Percentiles rank a stretch among this genome's conserved stretches.
Conservation (phyloP, 2,888 invertebrate genomes). For the Ornithoptera priamus region DNA sequence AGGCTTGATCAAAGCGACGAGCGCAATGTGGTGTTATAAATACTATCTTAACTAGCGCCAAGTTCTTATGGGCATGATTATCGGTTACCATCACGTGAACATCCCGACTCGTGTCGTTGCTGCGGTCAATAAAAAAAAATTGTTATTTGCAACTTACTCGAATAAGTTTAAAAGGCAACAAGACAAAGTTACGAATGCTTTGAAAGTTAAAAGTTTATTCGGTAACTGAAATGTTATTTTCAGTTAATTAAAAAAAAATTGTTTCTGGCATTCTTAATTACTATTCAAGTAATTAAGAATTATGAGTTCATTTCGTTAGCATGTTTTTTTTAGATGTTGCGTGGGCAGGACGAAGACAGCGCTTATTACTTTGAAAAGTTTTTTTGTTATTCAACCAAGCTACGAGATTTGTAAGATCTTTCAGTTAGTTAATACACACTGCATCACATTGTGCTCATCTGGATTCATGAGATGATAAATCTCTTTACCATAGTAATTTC, state of each 20-base stretch:
- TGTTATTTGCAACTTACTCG: conserved; percentile 6
- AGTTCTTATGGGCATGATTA: too few species aligned
- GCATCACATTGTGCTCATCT: too few species aligned
- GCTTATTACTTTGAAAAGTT: too few species aligned
- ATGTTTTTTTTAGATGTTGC: not conserved
- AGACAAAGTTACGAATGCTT: conserved; percentile 18
- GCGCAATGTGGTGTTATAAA: too few species aligned
- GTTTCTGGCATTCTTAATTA: conserved; percentile 2
- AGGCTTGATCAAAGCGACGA: too few species aligned
- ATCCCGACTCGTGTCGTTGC: too few species aligned
- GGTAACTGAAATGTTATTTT: conserved; percentile 20
- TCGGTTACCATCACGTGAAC: too few species aligned
- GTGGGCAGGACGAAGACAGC: too few species aligned
- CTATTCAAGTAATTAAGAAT: not conserved
- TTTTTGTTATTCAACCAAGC: too few species aligned
- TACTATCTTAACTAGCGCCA: not conserved
- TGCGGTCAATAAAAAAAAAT: not conserved
- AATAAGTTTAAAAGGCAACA: conserved; percentile 19
- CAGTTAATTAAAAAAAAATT: conserved; percentile 13
- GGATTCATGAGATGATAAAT: too few species aligned
- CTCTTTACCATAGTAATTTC: not conserved
- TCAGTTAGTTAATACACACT: too few species aligned
- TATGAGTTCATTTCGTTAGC: not conserved
- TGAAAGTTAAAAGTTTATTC: conserved; percentile 10
- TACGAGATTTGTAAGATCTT: too few species aligned